phyloP scores from a whole-genome alignment of 2,113 vertebrate species.

The Larimichthys crocea region DNA sequence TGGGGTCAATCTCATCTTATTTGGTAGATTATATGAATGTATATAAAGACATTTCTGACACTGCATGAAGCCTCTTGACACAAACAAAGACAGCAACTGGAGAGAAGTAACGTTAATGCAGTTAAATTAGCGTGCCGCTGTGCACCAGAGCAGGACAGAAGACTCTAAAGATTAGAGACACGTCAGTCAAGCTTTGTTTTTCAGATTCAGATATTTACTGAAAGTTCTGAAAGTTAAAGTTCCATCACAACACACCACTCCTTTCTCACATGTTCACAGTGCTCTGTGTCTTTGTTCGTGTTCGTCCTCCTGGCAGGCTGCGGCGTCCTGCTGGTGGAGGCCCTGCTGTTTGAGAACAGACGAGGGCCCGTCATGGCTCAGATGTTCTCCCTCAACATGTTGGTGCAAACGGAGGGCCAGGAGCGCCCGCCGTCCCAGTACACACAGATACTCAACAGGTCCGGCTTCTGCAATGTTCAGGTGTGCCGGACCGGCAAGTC shows the following conservation, averaged over 20 bases:
- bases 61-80: no score
- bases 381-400: conserved; percentile 85
- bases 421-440: conserved; percentile 80
- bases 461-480: conserved; percentile 78
- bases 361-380: conserved; percentile 80
- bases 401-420: conserved; percentile 81
- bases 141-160: neutral
- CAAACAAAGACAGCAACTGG: no score
- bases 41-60: no score
- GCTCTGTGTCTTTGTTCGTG: neutral
- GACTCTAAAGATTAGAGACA: neutral
- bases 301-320: conserved; percentile 67
- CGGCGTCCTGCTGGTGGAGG: conserved; percentile 83
- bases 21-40: no score
- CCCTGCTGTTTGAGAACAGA: conserved; percentile 80
- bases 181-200: neutral
- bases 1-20: no score
- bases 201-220: no score
- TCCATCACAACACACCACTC: no score
- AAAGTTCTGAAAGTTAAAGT: no score
- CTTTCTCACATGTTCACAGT: no score
- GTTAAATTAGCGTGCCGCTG: neutral
- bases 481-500: conserved; percentile 82
- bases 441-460: conserved; percentile 61
- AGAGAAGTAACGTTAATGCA: neutral